phyloP scores from a whole-genome alignment of 2,113 vertebrate genomes.

The Ciconia maguari region DNA sequence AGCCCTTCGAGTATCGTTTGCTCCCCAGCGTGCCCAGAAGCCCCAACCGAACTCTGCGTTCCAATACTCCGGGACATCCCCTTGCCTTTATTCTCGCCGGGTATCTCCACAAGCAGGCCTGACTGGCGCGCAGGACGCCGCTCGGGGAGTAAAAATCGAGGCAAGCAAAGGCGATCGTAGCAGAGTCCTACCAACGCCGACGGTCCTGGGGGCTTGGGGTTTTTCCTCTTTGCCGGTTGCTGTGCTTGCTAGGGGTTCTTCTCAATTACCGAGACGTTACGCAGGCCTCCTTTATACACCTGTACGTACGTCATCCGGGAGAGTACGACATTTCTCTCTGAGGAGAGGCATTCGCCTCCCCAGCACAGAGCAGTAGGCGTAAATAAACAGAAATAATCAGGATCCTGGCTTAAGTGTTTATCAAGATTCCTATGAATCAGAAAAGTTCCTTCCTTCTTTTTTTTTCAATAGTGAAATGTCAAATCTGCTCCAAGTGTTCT shows the following conservation, averaged over 20 bases:
- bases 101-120: not conserved
- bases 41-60: not conserved
- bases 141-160: not conserved
- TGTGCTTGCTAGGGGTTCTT: not conserved
- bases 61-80: too few relatives aligned
- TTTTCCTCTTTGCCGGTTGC: not conserved
- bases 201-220: not conserved
- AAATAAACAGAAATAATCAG: not conserved
- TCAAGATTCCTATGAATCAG: not conserved
- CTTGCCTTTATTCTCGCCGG: not conserved
- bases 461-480: slow-evolving; percentile 3
- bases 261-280: not conserved
- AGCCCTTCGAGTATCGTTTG: rapidly evolving
- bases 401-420: not conserved
- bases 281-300: not conserved
- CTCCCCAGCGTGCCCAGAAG: not conserved
- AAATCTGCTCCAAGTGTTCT: not conserved
- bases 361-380: not conserved
- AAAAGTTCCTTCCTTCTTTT: not conserved
- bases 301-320: not conserved
- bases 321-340: rapidly evolving
- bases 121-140: not conserved
- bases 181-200: rapidly evolving
- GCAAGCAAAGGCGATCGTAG: rapidly evolving
- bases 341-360: not conserved